A percentile compares a stretch with the other conserved stretches of the same genome.
Evolutionary conservation across 2,797 vertebrate species (phyloP).

Genomic region (Pangasius mekongensis): DNA sequence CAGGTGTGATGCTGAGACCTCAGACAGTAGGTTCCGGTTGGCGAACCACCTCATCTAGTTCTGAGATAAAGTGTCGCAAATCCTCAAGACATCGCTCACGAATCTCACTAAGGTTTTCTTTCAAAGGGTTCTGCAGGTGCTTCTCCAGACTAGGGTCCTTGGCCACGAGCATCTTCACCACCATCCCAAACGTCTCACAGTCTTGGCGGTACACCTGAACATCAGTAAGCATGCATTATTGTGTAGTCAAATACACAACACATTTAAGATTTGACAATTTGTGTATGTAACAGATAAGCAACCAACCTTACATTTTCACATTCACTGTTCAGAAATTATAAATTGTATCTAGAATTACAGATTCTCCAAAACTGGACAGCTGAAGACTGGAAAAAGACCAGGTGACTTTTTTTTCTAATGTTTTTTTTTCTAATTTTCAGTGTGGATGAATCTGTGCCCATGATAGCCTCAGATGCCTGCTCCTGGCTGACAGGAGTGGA

Average conservation of each 20-base stretch:
- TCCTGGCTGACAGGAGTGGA: too few relatives aligned
- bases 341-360: too few relatives aligned
- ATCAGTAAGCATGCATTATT: neutral
- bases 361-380: too few relatives aligned
- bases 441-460: too few relatives aligned
- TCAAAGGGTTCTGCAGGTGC: constrained; percentile 88
- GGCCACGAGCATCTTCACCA: constrained; percentile 96
- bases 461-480: too few relatives aligned
- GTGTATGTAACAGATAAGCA: too few relatives aligned
- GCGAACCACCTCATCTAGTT: constrained; percentile 71
- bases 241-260: neutral
- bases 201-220: constrained; percentile 91
- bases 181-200: constrained; percentile 97
- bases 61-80: constrained; percentile 87
- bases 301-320: too few relatives aligned
- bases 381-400: too few relatives aligned
- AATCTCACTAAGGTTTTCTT: constrained; percentile 94
- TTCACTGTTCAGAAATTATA: too few relatives aligned
- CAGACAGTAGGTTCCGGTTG: constrained; percentile 64
- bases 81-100: constrained; percentile 93
- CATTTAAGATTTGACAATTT: too few relatives aligned
- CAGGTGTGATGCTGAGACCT: neutral
- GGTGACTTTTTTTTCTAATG: too few relatives aligned
- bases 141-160: constrained; percentile 95
- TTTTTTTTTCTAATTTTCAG: too few relatives aligned